A percentile compares a stretch with the other conserved stretches of the same genome.
phyloP scores from a whole-genome alignment of 2,797 vertebrate genomes.

The Cephalopachus bancanus region DNA sequence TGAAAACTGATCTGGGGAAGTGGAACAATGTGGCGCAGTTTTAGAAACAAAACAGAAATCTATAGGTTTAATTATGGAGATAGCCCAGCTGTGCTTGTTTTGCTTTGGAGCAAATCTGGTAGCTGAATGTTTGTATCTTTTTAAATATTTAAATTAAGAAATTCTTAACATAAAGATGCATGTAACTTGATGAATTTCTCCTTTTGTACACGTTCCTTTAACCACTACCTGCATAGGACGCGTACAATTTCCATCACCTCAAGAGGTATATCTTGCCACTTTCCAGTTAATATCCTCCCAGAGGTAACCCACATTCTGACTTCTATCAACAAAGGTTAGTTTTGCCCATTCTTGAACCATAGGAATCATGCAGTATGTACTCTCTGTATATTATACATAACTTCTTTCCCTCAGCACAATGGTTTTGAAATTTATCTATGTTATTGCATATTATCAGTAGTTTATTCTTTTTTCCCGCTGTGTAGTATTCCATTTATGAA shows the following conservation, averaged over 20 bases:
- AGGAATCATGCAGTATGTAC: neutral
- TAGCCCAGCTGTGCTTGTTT: neutral
- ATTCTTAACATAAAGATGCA: constrained; percentile 9
- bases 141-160: neutral
- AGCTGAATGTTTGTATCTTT: neutral
- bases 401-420: neutral
- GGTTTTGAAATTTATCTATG: neutral
- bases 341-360: neutral
- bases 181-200: neutral
- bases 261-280: neutral
- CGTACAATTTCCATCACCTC: neutral
- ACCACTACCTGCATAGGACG: neutral
- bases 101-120: neutral
- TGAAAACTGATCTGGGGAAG: neutral
- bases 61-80: neutral
- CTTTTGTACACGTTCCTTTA: neutral
- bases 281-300: neutral
- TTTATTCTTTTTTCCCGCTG: neutral
- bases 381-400: neutral
- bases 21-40: neutral
- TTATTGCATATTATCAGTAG: neutral
- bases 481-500: neutral
- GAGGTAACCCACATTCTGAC: neutral
- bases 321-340: neutral
- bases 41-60: neutral